Base-by-base conservation (phyloP, 2,113 vertebrate species). In the Chamaetylas fuelleborni region DNA sequence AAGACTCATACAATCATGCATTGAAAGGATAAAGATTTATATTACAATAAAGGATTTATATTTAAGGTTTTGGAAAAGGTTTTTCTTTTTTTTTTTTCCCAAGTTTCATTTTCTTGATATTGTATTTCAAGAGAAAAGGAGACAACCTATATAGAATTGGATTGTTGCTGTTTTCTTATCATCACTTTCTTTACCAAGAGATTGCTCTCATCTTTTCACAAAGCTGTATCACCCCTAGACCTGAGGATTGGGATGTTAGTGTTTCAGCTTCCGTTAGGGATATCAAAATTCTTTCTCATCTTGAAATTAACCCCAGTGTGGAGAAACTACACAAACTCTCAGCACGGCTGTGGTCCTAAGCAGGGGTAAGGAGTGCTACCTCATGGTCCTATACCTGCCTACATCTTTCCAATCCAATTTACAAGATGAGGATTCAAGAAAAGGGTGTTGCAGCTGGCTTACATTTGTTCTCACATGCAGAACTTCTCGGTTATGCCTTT, bases 11-110 rank as follows among this genome's bases (percentile, higher is more conserved):
- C 95, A 96, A 90, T 92, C 90, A 79, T 0, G 10, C 88, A 84
- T 57, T 90, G 93, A 94, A 96, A 95, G 93, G 95, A 97, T 90
- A 90, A 94, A 93, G 96, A 96, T 90, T 96, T 95, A 95, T 96
- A 92, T 95, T 95, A 96, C 96, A 97, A 95, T 93, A 95, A 96
- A 96, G 88, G 95, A 95, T 95, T 97, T 97, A 83, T 84, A 95
- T 67, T 93, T 96, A 92, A 96, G 86, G 79, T 93, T 96, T 94
- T 2, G 0, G 76, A 90, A 95, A 84, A 84, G 66, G 34, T 66
- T 84, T 90, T 66, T 36, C 10, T 42, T 42, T 42, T 42, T 45
- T 45, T 51, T 29, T 54, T 23, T 2, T 0, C 8, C 23, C 2
- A 94, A 92, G 86, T 84, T 96, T 84, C 88, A 1, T 94, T 95